These are phyloP conservation scores for Myotis daubentonii DNA, from an alignment of 2,797 vertebrate species.

Conservation along the genomic window DNA sequence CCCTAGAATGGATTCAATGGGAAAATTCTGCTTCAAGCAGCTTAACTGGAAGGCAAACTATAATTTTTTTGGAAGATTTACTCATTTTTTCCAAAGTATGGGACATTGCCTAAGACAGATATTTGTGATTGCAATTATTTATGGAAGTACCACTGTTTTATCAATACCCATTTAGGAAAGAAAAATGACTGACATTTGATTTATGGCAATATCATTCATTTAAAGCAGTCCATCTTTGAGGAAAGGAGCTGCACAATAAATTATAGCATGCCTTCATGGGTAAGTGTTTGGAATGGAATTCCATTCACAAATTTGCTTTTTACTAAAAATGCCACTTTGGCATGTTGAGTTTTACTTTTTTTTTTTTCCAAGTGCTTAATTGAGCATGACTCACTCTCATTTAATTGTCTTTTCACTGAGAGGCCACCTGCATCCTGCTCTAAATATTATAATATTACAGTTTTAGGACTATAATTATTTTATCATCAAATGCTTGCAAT, in stretches of 20 bases:
- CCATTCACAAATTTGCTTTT: slow-evolving; percentile 37
- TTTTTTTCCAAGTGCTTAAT: not conserved
- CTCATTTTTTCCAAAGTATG: not conserved
- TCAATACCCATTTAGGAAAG: not conserved
- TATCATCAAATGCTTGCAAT: not conserved
- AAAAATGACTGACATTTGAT: not conserved
- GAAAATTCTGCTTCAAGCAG: not conserved
- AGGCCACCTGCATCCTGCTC: not conserved
- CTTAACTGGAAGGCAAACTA: not conserved
- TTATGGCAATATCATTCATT: not conserved
- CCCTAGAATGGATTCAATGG: not conserved
- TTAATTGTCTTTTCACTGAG: slow-evolving; percentile 46
- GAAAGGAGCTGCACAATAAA: not conserved
- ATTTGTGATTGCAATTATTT: not conserved
- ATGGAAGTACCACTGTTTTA: not conserved
- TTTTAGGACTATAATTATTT: not conserved
- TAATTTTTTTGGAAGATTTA: not conserved
- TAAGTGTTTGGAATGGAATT: not conserved
- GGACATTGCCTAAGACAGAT: not conserved
- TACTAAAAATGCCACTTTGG: not conserved
- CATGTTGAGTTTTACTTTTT: not conserved
- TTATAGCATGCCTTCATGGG: not conserved
- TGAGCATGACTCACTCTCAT: not conserved
- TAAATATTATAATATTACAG: not conserved
- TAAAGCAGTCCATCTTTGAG: not conserved